Evolutionary conservation across 2,888 invertebrate species (phyloP).

Genomic region (Eulithis testata): DNA sequence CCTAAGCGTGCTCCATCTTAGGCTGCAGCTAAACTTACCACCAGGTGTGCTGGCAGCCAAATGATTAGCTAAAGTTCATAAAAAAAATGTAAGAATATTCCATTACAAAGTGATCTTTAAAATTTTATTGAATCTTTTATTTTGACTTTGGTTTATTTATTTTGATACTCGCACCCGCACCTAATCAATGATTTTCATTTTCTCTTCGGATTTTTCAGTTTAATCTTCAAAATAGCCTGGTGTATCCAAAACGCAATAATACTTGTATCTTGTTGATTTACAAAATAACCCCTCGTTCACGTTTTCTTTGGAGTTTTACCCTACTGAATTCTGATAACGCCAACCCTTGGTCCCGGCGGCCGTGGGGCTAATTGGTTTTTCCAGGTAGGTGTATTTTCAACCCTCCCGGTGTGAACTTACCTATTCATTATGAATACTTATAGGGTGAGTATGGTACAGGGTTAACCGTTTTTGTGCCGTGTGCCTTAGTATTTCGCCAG

Average conservation of each 20-base stretch:
- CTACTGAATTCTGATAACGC: slow-evolving; percentile 13
- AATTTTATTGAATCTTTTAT: no score
- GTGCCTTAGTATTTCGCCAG: not conserved
- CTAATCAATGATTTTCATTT: no score
- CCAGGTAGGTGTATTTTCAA: slow-evolving; percentile 31
- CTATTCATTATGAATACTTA: slow-evolving; percentile 12
- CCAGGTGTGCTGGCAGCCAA: no score
- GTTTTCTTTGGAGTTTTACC: slow-evolving; percentile 4
- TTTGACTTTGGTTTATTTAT: no score
- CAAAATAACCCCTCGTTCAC: not conserved
- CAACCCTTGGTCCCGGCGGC: slow-evolving; percentile 8
- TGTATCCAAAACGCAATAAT: not conserved
- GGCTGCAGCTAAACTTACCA: no score
- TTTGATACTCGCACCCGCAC: no score
- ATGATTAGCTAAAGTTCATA: no score
- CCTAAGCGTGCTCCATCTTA: no score
- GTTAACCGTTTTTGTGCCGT: slow-evolving; percentile 9
- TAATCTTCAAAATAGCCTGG: no score
- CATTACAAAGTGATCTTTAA: no score
- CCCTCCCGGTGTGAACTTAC: slow-evolving; percentile 10
- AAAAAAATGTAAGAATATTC: no score
- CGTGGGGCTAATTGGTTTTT: slow-evolving; percentile 31
- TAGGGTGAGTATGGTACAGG: slow-evolving; percentile 8
- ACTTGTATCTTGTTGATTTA: slow-evolving; percentile 7
- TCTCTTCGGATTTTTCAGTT: no score